Conservation (phyloP, 2,797 vertebrate genomes). For the Moxostoma hubbsi region DNA sequence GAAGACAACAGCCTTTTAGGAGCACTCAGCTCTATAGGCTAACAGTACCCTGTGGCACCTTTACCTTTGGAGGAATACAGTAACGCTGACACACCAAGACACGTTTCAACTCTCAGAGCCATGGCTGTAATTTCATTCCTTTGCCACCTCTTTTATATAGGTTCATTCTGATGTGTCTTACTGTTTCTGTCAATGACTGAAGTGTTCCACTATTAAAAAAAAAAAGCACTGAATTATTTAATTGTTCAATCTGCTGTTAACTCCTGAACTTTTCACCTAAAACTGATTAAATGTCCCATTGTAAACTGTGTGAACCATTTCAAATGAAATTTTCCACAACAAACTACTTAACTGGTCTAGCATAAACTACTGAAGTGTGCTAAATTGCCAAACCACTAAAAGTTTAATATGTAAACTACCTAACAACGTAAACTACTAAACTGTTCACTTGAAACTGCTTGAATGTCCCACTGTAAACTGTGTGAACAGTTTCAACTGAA, state of each 20-base stretch:
- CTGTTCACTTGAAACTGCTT: not conserved
- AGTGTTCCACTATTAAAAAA: too few relatives aligned
- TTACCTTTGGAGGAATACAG: conserved; percentile 47
- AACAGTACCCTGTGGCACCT: conserved; percentile 58
- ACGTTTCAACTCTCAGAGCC: conserved; percentile 9
- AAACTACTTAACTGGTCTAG: not conserved
- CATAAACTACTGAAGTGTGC: not conserved
- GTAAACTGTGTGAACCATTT: too few relatives aligned
- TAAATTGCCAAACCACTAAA: not conserved
- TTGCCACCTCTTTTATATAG: not conserved
- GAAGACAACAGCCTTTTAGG: conserved; percentile 75
- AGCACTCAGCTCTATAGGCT: conserved; percentile 64
- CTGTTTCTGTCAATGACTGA: too few relatives aligned
- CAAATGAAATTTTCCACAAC: not conserved
- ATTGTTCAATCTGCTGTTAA: too few relatives aligned
- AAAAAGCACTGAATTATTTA: too few relatives aligned
- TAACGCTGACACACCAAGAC: conserved; percentile 41
- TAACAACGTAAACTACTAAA: not conserved
- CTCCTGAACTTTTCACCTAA: too few relatives aligned
- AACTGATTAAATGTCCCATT: too few relatives aligned
- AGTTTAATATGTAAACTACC: not conserved
- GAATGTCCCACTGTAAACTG: too few relatives aligned
- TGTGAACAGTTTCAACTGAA: too few relatives aligned
- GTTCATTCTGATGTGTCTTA: not conserved
- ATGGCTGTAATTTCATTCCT: conserved; percentile 9